A percentile compares a stretch with the other conserved stretches of the same genome.
Evolutionary conservation across 2,113 vertebrate genomes (phyloP).

Genomic region (Lepisosteus osseus): DNA sequence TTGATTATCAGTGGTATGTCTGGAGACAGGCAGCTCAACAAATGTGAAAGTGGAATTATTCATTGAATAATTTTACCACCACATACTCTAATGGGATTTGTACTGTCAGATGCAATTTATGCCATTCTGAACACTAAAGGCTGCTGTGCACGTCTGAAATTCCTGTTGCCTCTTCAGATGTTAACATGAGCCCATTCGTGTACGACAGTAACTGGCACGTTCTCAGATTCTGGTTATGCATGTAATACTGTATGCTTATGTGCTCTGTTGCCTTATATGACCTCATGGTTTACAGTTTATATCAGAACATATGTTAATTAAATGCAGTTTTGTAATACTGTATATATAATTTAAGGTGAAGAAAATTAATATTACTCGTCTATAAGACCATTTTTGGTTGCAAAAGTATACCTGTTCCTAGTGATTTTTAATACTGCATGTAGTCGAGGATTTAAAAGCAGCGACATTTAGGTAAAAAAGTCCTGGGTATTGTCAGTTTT

Average conservation of each 20-base stretch:
- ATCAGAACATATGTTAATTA: too few species aligned
- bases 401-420: too few species aligned
- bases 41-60: slow-evolving; percentile 45
- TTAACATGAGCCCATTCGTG: neutral
- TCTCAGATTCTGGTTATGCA: neutral
- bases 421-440: too few species aligned
- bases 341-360: too few species aligned
- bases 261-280: neutral
- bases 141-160: neutral
- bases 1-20: slow-evolving; percentile 49
- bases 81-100: slow-evolving; percentile 36
- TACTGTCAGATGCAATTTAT: slow-evolving; percentile 34
- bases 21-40: slow-evolving; percentile 43
- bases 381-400: too few species aligned
- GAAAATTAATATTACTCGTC: too few species aligned
- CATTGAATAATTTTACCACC: slow-evolving; percentile 39
- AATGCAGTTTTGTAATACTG: too few species aligned
- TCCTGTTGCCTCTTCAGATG: neutral
- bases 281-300: too few species aligned
- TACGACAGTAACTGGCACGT: neutral
- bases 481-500: too few species aligned
- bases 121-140: slow-evolving; percentile 25
- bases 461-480: too few species aligned
- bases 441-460: too few species aligned
- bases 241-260: neutral